Percentiles rank a stretch among this genome's conserved stretches.
Conservation (phyloP, 2,797 vertebrate species). For the Clarias laeviceps region DNA sequence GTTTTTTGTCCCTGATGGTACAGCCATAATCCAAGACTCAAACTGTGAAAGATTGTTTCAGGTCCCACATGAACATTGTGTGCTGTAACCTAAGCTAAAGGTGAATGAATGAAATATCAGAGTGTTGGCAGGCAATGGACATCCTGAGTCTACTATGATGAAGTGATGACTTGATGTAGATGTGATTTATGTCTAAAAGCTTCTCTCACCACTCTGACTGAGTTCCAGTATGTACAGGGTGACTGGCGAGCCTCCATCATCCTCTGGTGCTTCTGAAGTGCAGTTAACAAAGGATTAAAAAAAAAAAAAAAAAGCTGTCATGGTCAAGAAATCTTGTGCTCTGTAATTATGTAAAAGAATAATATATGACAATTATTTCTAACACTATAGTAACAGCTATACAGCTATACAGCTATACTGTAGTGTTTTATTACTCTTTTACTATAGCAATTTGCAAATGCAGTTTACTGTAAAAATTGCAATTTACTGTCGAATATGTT, state of each 20-base stretch:
- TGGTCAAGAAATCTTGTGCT: neutral
- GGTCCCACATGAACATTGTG: no score
- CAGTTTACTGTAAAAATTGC: no score
- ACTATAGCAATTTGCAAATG: neutral
- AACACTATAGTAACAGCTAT: neutral
- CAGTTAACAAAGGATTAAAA: neutral
- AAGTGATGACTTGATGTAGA: neutral
- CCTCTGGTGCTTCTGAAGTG: constrained; percentile 74
- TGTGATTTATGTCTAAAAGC: neutral
- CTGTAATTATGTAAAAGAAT: neutral
- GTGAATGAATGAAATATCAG: no score
- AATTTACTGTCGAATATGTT: no score
- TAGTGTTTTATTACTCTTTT: neutral
- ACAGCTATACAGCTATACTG: no score
- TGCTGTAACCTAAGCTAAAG: no score
- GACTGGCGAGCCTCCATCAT: constrained; percentile 75
- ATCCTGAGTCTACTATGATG: neutral
- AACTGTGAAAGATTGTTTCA: no score
- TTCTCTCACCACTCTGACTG: constrained; percentile 68
- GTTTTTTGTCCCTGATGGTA: no score
- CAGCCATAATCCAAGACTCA: no score
- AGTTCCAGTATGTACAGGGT: constrained; percentile 75
- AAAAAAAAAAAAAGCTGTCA: neutral
- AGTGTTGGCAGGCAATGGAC: no score
- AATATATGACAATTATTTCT: neutral